A percentile compares a stretch with the other conserved stretches of the same genome.
Evolutionary conservation across 2,888 invertebrate species (phyloP).

Genomic region (Ceraclea dissimilis): DNA sequence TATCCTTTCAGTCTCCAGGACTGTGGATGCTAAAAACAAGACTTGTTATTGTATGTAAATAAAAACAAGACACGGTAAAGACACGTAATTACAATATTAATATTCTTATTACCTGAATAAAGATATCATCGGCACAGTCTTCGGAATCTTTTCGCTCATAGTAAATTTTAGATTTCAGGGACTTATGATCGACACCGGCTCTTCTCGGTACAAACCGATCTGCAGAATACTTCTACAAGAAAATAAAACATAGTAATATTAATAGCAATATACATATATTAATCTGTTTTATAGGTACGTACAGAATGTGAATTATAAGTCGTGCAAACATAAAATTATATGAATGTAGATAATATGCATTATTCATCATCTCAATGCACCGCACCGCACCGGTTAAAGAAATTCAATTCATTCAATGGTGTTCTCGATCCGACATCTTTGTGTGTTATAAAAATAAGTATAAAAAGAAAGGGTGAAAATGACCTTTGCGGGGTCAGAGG

Average conservation of each 20-base stretch:
- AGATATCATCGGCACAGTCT: constrained; percentile 6
- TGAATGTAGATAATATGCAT: too few species aligned
- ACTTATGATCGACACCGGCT: constrained; percentile 14
- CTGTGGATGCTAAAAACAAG: background rate
- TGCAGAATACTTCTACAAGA: constrained; percentile 6
- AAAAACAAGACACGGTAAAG: too few species aligned
- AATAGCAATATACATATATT: too few species aligned
- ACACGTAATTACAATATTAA: too few species aligned
- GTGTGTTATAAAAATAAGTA: too few species aligned
- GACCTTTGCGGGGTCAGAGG: constrained; percentile 8
- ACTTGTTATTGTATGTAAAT: too few species aligned
- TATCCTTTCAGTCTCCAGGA: constrained; percentile 6
- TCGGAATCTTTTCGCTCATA: constrained; percentile 3
- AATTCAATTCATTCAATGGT: too few species aligned
- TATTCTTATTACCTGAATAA: constrained; percentile 11
- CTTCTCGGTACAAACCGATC: constrained; percentile 21
- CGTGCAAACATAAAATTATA: background rate
- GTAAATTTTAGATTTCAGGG: constrained; percentile 16
- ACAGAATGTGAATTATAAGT: too few species aligned
- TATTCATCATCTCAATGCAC: too few species aligned
- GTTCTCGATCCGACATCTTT: too few species aligned
- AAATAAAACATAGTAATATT: background rate
- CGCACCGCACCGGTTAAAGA: too few species aligned
- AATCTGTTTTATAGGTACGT: too few species aligned
- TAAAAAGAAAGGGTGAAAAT: background rate